These are phyloP conservation scores for Triplophysa yarkandensis DNA, from an alignment of 2,797 vertebrate species.

Conservation along the genomic window DNA sequence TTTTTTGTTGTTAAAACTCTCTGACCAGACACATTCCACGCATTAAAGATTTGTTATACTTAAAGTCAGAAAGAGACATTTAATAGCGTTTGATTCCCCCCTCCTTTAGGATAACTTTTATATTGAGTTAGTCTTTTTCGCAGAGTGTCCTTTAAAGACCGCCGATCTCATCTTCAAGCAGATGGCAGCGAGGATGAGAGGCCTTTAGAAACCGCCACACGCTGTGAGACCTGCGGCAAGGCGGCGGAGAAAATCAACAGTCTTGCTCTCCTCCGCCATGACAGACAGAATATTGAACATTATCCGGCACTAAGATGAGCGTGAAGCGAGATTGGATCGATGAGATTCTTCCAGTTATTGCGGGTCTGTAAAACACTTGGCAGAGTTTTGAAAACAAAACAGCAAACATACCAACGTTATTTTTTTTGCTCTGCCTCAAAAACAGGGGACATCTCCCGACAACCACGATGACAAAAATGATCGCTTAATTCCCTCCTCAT, in stretches of 20 bases:
- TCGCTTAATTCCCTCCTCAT: constrained; percentile 61
- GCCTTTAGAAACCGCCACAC: constrained; percentile 83
- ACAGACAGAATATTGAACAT: constrained; percentile 71
- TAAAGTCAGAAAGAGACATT: constrained; percentile 86
- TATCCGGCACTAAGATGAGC: constrained; percentile 70
- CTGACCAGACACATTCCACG: constrained; percentile 90
- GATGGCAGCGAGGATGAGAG: constrained; percentile 86
- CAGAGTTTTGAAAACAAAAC: constrained; percentile 53
- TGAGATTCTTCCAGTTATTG: constrained; percentile 75
- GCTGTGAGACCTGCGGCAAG: constrained; percentile 93
- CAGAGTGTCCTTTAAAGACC: constrained; percentile 72
- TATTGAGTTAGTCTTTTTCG: constrained; percentile 55
- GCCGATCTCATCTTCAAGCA: constrained; percentile 81
- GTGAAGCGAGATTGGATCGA: constrained; percentile 55
- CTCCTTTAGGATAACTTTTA: constrained; percentile 62
- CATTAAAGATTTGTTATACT: constrained; percentile 84
- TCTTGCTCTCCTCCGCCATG: not conserved
- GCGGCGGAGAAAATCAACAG: constrained; percentile 70
- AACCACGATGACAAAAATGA: constrained; percentile 76
- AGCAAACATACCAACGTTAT: constrained; percentile 57
- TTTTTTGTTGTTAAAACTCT: constrained; percentile 71
- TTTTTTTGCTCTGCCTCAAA: constrained; percentile 60
- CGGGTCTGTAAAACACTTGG: constrained; percentile 75
- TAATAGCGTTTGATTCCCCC: constrained; percentile 77
- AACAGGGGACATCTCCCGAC: constrained; percentile 68